phyloP scores from a whole-genome alignment of 1,140 invertebrate species.

The Berghia stephanieae region DNA sequence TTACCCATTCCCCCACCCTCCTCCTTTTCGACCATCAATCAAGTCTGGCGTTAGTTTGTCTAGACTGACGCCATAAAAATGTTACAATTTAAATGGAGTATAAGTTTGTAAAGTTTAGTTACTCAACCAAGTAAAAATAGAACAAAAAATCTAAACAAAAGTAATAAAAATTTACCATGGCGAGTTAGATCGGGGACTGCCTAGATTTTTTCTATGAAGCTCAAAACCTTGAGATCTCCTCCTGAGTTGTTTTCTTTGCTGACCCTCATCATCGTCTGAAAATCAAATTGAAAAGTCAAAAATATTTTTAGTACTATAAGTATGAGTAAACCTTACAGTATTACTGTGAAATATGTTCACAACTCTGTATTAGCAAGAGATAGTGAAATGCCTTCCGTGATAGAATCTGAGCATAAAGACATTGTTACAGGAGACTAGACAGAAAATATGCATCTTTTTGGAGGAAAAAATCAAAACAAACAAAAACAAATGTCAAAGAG shows the following conservation, averaged over 20 bases:
- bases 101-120: background rate
- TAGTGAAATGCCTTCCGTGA: too few relatives aligned
- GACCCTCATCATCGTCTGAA: slow-evolving; percentile 60
- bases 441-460: background rate
- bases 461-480: background rate
- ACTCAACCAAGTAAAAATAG: background rate
- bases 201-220: slow-evolving; percentile 42
- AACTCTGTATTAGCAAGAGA: too few relatives aligned
- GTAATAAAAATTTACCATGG: background rate
- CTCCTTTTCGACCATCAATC: background rate
- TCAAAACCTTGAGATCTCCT: slow-evolving; percentile 39
- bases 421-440: background rate
- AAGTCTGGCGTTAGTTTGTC: background rate
- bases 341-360: too few relatives aligned
- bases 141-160: background rate
- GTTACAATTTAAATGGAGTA: background rate
- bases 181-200: slow-evolving; percentile 43
- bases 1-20: background rate
- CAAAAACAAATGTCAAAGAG: background rate
- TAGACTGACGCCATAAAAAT: background rate
- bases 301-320: too few relatives aligned
- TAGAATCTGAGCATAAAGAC: too few relatives aligned
- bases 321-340: too few relatives aligned
- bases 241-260: slow-evolving; percentile 53
- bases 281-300: too few relatives aligned